Evolutionary conservation across 2,888 invertebrate species (phyloP), one percentile per base, ranked within the genome.

Genomic region (Amphiduros pacificus): DNA sequence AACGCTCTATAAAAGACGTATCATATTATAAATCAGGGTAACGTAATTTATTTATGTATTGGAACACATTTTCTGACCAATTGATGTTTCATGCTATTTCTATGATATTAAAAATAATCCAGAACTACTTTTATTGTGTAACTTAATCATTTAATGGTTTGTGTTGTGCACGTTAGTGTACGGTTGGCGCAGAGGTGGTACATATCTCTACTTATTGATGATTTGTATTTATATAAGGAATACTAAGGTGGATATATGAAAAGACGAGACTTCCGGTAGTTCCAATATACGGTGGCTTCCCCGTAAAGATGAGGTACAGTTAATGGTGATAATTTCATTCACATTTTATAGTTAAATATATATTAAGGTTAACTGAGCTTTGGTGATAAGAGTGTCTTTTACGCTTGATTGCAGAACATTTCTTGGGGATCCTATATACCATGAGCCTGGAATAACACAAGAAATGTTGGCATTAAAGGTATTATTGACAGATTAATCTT

Each of bases 201-300:
- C 17, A 36, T 11, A 17, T 9, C 17, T 44, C 44, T 4, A 22
- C 44, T 44, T 5, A n/a, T 53, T 9, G 5, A 29, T 53, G 53
- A 29, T 26, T 20, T 27, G 44, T 57, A 55, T 20, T 48, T 40
- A 14, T 60, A 49, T 20, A 89, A 73, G 88, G 88, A 69, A 85
- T 91, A 66, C 92, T 93, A 85, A 85, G 93, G 72, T 88, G 88
- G 78, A 78, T 98, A 24, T 99, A 96, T 84, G 88, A 90, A 29
- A 87, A 87, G 67, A 91, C 92, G 14, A 88, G 92, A 69, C 87
- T 97, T 73, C 99, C 98, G 1, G 87, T 95, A 29, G 90, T 92
- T 66, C 96, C 97, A 2, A 90, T 97, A 64, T 98, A 96, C 85
- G 98, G 99, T 17, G 95, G 95, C 26, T 98, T 98, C 85, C 98